Percentiles rank a stretch among this genome's conserved stretches.
Evolutionary conservation across 2,888 invertebrate species (phyloP).

Genomic region (Volucella inanis): DNA sequence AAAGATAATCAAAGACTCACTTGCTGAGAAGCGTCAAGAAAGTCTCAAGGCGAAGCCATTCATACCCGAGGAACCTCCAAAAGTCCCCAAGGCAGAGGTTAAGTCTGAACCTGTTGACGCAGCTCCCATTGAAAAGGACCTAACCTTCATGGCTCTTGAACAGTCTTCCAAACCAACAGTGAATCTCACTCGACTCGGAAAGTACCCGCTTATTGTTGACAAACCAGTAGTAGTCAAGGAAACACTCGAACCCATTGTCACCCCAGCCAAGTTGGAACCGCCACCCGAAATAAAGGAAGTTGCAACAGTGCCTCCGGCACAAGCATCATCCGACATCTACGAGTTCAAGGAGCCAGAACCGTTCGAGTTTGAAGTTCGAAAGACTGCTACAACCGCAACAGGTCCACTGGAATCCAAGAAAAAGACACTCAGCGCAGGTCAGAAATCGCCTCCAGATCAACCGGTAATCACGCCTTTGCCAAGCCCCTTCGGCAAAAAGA

Average conservation of each 20-base stretch:
- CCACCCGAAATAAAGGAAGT: constrained; percentile 74
- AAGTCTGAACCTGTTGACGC: constrained; percentile 49
- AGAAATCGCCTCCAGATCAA: constrained; percentile 40
- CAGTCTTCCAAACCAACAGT: constrained; percentile 52
- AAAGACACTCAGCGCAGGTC: constrained; percentile 30
- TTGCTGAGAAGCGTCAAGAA: constrained; percentile 79
- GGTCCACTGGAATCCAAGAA: constrained; percentile 69
- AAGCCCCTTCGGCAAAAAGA: constrained; percentile 76
- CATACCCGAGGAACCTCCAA: constrained; percentile 73
- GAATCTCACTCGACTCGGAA: constrained; percentile 45
- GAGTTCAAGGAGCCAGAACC: constrained; percentile 96
- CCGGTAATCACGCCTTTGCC: constrained; percentile 26
- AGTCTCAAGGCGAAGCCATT: constrained; percentile 78
- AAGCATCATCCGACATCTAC: constrained; percentile 86
- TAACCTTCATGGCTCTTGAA: constrained; percentile 26
- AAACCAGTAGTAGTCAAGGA: constrained; percentile 53
- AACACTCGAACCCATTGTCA: constrained; percentile 19
- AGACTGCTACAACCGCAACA: constrained; percentile 70
- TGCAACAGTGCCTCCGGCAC: constrained; percentile 56
- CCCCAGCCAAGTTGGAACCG: constrained; percentile 54
- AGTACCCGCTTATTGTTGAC: constrained; percentile 54
- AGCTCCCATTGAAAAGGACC: constrained; percentile 68
- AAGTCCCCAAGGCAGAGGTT: constrained; percentile 68
- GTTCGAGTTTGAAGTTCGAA: constrained; percentile 91
- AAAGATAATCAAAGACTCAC: constrained; percentile 79